phyloP scores from a whole-genome alignment of 2,888 invertebrate species.

The Protophormia terraenovae region DNA sequence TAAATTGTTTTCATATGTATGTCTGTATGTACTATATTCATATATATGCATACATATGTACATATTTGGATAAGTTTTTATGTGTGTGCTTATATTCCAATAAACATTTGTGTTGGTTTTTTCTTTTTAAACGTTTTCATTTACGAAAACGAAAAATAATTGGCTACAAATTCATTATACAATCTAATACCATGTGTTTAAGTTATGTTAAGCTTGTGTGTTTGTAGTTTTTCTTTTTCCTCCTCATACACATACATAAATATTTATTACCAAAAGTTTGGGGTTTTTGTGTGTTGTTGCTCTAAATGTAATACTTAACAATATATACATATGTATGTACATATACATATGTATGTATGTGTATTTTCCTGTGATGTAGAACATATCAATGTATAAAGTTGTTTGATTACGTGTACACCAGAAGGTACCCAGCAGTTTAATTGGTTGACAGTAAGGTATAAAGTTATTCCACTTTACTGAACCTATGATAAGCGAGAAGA shows the following conservation, averaged over 20 bases:
- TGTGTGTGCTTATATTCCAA: background rate
- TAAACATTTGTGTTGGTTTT: background rate
- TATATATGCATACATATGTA: too few species aligned
- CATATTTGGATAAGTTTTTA: too few species aligned
- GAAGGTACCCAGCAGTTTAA: too few species aligned
- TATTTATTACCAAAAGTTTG: background rate
- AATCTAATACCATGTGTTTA: slow-evolving; percentile 19
- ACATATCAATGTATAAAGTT: too few species aligned
- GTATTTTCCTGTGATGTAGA: too few species aligned
- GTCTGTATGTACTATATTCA: too few species aligned
- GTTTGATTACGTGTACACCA: too few species aligned
- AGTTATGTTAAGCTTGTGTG: background rate
- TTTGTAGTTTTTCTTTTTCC: slow-evolving; percentile 1
- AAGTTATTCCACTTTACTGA: too few species aligned
- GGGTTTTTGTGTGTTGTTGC: background rate
- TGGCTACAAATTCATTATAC: slow-evolving; percentile 24
- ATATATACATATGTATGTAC: background rate
- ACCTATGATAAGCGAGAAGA: too few species aligned
- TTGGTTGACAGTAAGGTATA: too few species aligned
- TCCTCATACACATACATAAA: too few species aligned
- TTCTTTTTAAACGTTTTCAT: slow-evolving; percentile 30
- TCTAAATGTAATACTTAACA: background rate
- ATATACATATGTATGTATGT: background rate
- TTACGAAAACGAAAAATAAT: slow-evolving; percentile 40
- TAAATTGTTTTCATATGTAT: too few species aligned